These are phyloP conservation scores for Sebastes taczanowskii DNA, from an alignment of 2,797 vertebrate genomes.

Conservation along the genomic window DNA sequence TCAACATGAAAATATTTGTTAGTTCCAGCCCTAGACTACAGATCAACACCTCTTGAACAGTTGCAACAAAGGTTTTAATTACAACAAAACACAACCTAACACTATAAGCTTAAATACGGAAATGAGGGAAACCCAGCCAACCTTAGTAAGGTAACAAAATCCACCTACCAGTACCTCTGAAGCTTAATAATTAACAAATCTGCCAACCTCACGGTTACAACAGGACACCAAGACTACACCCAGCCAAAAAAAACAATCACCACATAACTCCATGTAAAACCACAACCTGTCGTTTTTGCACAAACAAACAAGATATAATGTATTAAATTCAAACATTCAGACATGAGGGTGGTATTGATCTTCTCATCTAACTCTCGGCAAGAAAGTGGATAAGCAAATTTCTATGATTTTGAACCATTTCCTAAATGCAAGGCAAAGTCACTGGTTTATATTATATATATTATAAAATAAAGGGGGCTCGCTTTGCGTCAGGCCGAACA, in stretches of 20 bases:
- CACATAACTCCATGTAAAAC: not conserved
- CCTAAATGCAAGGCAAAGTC: not conserved
- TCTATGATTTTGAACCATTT: not conserved
- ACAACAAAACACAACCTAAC: not conserved
- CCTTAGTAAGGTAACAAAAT: not conserved
- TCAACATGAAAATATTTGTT: too few species aligned
- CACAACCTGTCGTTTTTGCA: not conserved
- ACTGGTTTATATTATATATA: not conserved
- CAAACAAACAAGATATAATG: not conserved
- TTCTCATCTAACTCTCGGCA: not conserved
- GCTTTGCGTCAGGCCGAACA: too few species aligned
- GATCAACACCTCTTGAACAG: not conserved
- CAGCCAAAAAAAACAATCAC: not conserved
- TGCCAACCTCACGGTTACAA: not conserved
- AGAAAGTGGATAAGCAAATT: not conserved
- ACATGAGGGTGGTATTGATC: not conserved
- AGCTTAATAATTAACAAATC: not conserved
- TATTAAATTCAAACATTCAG: not conserved
- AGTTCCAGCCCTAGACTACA: not conserved
- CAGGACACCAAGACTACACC: not conserved
- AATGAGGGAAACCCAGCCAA: not conserved
- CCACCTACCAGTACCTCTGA: not conserved
- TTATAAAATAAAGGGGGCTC: too few species aligned
- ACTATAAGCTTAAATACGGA: not conserved
- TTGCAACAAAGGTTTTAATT: not conserved